Percentiles rank a stretch among this genome's conserved stretches.
Evolutionary conservation across 2,113 vertebrate genomes (phyloP).

Genomic region (Jacana jacana): DNA sequence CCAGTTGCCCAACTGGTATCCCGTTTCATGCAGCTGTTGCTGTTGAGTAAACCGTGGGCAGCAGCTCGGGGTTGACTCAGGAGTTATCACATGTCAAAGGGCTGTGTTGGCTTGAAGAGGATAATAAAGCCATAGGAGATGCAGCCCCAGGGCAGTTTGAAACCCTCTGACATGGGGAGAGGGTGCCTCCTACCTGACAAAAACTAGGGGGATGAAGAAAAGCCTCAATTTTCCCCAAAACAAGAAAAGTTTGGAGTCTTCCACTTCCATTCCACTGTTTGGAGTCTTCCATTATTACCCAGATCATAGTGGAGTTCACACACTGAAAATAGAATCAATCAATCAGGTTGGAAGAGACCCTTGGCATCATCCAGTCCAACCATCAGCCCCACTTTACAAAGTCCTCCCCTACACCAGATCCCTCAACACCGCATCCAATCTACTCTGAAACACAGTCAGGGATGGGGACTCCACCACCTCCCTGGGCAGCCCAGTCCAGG

Average conservation of each 20-base stretch:
- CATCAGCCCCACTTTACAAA: too few relatives aligned
- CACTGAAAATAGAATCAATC: rapidly evolving
- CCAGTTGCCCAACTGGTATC: conserved; percentile 55
- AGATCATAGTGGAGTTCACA: neutral
- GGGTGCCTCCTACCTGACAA: neutral
- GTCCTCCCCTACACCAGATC: too few relatives aligned
- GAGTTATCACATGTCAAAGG: conserved; percentile 37
- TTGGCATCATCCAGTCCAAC: too few relatives aligned
- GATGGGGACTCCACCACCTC: too few relatives aligned
- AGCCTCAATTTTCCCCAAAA: neutral
- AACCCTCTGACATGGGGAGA: neutral
- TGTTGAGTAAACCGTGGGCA: conserved; percentile 56
- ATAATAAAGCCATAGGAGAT: neutral
- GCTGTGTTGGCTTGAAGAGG: neutral
- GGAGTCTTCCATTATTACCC: too few relatives aligned
- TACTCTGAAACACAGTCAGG: too few relatives aligned
- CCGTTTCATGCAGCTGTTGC: conserved; percentile 55
- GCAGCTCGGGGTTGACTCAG: conserved; percentile 35
- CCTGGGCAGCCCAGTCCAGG: too few relatives aligned
- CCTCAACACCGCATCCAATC: too few relatives aligned
- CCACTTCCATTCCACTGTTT: too few relatives aligned
- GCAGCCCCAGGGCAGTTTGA: neutral
- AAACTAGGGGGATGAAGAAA: neutral
- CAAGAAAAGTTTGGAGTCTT: too few relatives aligned
- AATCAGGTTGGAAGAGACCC: too few relatives aligned